phyloP scores from a whole-genome alignment of 2,113 vertebrate genomes.

The Lepidothrix coronata region DNA sequence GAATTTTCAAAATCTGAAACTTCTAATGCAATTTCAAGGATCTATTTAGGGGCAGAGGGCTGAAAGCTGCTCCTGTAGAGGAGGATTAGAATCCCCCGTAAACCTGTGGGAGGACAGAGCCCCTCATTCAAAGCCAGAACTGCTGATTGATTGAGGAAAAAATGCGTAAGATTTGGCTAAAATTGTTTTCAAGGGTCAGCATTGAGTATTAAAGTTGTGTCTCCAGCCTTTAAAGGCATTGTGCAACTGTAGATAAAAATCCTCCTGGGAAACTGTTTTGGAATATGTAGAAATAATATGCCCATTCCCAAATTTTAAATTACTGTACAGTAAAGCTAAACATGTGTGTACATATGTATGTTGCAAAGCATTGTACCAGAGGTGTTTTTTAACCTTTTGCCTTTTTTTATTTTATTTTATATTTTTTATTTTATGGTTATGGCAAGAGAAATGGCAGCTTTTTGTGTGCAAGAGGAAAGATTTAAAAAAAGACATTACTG shows the following conservation, averaged over 20 bases:
- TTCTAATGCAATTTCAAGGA: background rate
- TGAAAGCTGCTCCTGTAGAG: background rate
- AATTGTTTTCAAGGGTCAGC: background rate
- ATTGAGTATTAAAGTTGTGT: no score
- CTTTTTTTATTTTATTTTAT: background rate
- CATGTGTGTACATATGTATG: background rate
- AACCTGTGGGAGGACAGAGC: background rate
- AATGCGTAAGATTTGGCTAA: no score
- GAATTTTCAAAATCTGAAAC: background rate
- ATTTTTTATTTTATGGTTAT: background rate
- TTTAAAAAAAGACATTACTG: background rate
- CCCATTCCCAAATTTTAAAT: background rate
- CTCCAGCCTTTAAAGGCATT: background rate
- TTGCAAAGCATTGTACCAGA: background rate
- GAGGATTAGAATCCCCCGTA: background rate
- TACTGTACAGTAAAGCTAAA: background rate
- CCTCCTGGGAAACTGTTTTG: background rate
- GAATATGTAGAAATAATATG: background rate
- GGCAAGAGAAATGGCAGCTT: background rate
- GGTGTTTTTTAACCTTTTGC: background rate
- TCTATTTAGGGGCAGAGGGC: background rate
- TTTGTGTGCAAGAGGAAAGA: background rate
- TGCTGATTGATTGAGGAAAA: background rate
- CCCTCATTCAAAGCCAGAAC: fast-evolving
- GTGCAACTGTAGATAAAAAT: background rate